Evolutionary conservation across 2,797 vertebrate genomes (phyloP), one percentile per base, ranked within the genome.

Genomic region (Enteromius mattozi): DNA sequence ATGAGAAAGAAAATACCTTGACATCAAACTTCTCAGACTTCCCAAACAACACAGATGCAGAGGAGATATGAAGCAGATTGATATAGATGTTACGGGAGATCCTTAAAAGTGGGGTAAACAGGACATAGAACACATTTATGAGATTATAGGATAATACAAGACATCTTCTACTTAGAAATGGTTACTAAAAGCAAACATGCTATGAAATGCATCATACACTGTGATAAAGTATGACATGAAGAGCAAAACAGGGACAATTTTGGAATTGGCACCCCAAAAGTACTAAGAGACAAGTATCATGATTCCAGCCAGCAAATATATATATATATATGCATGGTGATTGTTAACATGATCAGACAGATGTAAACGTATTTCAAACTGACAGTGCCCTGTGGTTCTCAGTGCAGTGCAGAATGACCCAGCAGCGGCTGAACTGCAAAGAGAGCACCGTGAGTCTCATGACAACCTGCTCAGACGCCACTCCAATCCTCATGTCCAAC

Each of bases 361-460:
- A 21, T 30, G 61, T 76, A 30, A 63, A 33, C 63, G 56, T 77
- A 42, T 19, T 61, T 51, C 17, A 51, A 81, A 86, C 97, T 91
- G 91, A 98, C 98, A 95, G 94, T 90, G 92, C 94, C 85, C 83
- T 94, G 78, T 89, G 83, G 82, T 88, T 91, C 88, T 94, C 91
- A 71, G 92, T 93, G 78, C 92, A 95, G 90, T 95, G 94, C 54
- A 98, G 94, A 87, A 99, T 87, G 87, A 99, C 86, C 97, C 98
- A 99, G 86, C 97, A 99, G 91, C 90, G 90, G 16, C 76, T 95
- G 86, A 98, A 99, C 76, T 99, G 98, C 85, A 99, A 92, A 0
- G 97, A 98, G 80, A 99, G 92, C 27, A 95, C 95, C 3, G 93
- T 94, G 86, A 99, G 90, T 90, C 96, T 96, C 27, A 93, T 94